phyloP scores from a whole-genome alignment of 1,140 invertebrate genomes.

The Hyles euphorbiae region DNA sequence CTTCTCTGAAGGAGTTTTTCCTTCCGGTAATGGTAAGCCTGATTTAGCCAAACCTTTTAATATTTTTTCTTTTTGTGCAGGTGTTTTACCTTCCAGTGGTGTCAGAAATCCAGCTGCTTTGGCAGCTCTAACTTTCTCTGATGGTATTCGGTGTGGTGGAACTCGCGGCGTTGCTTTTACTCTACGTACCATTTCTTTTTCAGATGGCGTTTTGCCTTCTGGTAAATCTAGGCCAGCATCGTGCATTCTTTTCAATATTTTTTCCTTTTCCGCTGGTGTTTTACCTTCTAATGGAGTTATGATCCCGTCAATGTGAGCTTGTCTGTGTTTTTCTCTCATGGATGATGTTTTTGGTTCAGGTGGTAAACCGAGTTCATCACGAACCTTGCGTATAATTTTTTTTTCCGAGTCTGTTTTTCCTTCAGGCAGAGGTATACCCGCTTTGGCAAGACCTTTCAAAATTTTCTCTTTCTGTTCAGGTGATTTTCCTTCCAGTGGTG shows the following conservation, averaged over 20 bases:
- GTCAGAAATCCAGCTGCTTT: slow-evolving; percentile 37
- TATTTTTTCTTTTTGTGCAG: slow-evolving; percentile 38
- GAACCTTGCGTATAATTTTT: slow-evolving; percentile 20
- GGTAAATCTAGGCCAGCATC: slow-evolving; percentile 34
- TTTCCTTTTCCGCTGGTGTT: slow-evolving; percentile 26
- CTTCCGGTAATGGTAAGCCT: slow-evolving; percentile 35
- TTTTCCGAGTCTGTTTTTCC: slow-evolving; percentile 29
- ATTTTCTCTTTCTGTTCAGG: slow-evolving; percentile 32
- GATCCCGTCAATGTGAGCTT: slow-evolving; percentile 16
- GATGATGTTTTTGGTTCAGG: slow-evolving; percentile 17
- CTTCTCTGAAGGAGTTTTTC: slow-evolving; percentile 27
- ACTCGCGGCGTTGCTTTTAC: not conserved
- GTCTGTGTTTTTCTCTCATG: slow-evolving; percentile 6
- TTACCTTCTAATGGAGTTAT: slow-evolving; percentile 23
- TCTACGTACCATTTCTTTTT: slow-evolving; percentile 7
- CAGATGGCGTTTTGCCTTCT: slow-evolving; percentile 28
- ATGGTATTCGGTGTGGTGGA: slow-evolving; percentile 2
- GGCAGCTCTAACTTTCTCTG: slow-evolving; percentile 16
- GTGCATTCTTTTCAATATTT: slow-evolving; percentile 30
- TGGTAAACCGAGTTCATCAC: slow-evolving; percentile 22
- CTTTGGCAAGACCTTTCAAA: slow-evolving; percentile 20
- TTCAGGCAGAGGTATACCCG: slow-evolving; percentile 29
- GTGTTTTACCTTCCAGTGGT: slow-evolving; percentile 38
- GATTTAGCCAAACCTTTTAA: slow-evolving; percentile 27
- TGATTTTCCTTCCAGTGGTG: slow-evolving; percentile 28